Base-by-base conservation (phyloP, 2,797 vertebrate genomes). In the Bryconaethiops microstoma region DNA sequence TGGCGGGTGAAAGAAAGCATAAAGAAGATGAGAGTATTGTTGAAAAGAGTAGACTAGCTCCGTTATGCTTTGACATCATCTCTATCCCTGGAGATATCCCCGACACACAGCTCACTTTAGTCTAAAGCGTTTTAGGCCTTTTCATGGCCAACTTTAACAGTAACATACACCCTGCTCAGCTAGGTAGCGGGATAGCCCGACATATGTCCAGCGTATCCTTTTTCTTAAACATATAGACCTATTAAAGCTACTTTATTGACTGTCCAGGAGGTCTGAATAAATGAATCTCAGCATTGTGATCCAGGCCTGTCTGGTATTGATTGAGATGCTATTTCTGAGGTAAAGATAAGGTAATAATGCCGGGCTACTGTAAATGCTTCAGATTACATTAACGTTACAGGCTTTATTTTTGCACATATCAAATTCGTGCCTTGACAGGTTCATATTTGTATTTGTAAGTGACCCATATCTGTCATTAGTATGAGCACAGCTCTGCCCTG, bases 171-270 rank as follows among this genome's bases (percentile, higher is more conserved):
- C 54, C 45, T 52, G 48, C 63, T 69, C 52, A 25, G 13, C 68
- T 29, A 82, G 55, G 83, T 86, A 80, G 84, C 84, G 85, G 21
- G 59, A 65, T 57, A 35, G 39, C 39, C 14, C 40, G 21, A 75
- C 80, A 77, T 77, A 82, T 77, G 80, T 82, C 75, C 80, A 16
- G 75, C 13, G 50, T 82, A 77, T 82, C 75, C 17, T 65, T 82
- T 77, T 71, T 74, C 80, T 54, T 54, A 48, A 48, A 59, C 0
- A 52, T 40, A n/a, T 50, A 55, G 60, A 77, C 69, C 60, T 68
- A 17, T 64, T 77, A 60, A 48, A 52, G 67, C 23, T 3, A 62
- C 73, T 63, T 55, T 72, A 76, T 81, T n/a, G 72, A 67, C 54
- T 74, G 65, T 19, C 35, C 78, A 74, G 42, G 59, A 74, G 65